Conservation (phyloP, 2,797 vertebrate genomes). For the Carduelis carduelis region DNA sequence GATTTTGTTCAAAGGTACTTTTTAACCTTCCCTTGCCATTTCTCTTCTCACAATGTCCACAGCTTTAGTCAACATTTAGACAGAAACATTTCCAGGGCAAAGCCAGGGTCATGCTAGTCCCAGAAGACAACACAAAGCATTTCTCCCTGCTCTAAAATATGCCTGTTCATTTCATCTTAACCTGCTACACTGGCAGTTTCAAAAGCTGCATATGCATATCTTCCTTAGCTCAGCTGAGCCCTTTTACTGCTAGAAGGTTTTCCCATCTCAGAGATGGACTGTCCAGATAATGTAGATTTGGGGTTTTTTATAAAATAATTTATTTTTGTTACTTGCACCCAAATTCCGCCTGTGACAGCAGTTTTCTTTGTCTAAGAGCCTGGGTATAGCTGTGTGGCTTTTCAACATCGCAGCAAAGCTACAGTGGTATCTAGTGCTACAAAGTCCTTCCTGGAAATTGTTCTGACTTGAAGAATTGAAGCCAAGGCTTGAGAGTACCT, state of each 20-base stretch:
- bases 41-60: not conserved
- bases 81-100: not conserved
- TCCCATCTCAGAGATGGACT: not conserved
- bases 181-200: not conserved
- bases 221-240: not conserved
- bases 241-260: not conserved
- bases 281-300: not conserved
- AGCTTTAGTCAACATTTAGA: not conserved
- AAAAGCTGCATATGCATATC: not conserved
- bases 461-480: not conserved
- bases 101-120: not conserved
- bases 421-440: not conserved
- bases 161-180: not conserved
- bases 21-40: not conserved
- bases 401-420: not conserved
- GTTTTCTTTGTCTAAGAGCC: not conserved
- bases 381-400: not conserved
- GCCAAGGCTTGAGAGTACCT: not conserved
- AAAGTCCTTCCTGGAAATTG: not conserved
- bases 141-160: not conserved
- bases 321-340: not conserved
- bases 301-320: not conserved
- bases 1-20: not conserved
- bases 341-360: not conserved
- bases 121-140: rapidly evolving